Conservation (phyloP, 2,113 vertebrate species). For the Aspiorhynchus laticeps region DNA sequence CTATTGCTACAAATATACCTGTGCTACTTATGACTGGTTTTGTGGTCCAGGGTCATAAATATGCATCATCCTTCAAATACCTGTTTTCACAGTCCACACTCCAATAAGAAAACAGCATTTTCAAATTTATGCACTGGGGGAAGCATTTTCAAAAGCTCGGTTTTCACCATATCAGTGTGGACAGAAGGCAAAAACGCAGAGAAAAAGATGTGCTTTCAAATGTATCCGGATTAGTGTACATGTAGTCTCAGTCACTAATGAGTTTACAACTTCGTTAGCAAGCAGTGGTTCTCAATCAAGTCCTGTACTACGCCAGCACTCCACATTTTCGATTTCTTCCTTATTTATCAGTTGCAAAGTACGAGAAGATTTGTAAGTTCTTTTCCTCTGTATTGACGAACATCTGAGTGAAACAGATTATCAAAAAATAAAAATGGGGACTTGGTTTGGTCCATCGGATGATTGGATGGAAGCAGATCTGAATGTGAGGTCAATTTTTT, state of each 20-base stretch:
- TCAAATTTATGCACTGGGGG: no score
- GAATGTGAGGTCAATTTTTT: background rate
- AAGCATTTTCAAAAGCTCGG: no score
- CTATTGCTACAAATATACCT: no score
- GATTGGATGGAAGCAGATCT: background rate
- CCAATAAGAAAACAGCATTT: no score
- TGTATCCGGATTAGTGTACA: no score
- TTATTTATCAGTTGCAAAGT: background rate
- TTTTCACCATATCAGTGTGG: no score
- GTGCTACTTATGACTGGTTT: no score
- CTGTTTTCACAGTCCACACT: no score
- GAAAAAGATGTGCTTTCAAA: no score
- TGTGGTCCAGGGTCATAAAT: no score
- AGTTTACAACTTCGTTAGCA: background rate
- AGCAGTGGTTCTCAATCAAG: background rate
- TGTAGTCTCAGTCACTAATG: background rate
- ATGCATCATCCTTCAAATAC: no score
- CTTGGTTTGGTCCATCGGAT: background rate
- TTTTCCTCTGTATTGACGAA: background rate
- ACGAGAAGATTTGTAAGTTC: background rate
- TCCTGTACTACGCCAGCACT: background rate
- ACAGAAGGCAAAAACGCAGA: no score
- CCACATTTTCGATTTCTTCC: background rate
- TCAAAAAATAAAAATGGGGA: background rate
- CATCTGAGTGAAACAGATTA: background rate